phyloP scores from a whole-genome alignment of 2,797 vertebrate species.

The Steatocranus sp. region DNA sequence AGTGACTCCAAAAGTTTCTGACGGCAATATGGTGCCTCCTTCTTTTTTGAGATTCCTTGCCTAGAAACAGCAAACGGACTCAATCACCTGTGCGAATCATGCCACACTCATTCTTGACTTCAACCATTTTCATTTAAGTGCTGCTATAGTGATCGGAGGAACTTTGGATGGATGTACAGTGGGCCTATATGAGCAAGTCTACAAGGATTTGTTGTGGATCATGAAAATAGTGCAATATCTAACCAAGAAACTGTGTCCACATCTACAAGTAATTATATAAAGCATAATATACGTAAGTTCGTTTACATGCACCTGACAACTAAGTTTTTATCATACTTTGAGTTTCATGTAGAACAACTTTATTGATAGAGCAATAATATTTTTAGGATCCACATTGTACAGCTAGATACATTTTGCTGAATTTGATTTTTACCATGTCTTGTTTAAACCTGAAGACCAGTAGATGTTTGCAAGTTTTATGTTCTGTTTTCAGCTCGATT shows the following conservation, averaged over 20 bases:
- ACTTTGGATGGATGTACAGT: neutral
- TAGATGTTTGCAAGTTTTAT: neutral
- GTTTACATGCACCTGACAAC: neutral
- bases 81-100: slow-evolving; percentile 17
- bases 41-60: slow-evolving; percentile 32
- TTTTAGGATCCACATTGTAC: slow-evolving; percentile 39
- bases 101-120: slow-evolving; percentile 1
- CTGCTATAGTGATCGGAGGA: slow-evolving; percentile 29
- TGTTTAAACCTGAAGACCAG: slow-evolving; percentile 12
- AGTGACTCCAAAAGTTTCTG: slow-evolving; percentile 46
- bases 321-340: slow-evolving; percentile 12
- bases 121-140: slow-evolving; percentile 42
- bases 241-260: slow-evolving; percentile 12
- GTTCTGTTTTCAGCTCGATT: neutral
- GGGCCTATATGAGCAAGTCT: neutral
- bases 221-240: slow-evolving; percentile 63
- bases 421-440: neutral
- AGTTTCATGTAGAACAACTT: slow-evolving; percentile 24
- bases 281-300: neutral
- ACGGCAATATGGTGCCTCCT: slow-evolving; percentile 45
- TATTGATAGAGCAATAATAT: slow-evolving; percentile 68
- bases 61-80: slow-evolving; percentile 7
- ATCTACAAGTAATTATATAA: neutral
- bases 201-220: neutral
- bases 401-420: slow-evolving; percentile 7